Evolutionary conservation across 2,113 vertebrate species (phyloP), one percentile per base, ranked within the genome.

Genomic region (Chaetodon trifascialis): DNA sequence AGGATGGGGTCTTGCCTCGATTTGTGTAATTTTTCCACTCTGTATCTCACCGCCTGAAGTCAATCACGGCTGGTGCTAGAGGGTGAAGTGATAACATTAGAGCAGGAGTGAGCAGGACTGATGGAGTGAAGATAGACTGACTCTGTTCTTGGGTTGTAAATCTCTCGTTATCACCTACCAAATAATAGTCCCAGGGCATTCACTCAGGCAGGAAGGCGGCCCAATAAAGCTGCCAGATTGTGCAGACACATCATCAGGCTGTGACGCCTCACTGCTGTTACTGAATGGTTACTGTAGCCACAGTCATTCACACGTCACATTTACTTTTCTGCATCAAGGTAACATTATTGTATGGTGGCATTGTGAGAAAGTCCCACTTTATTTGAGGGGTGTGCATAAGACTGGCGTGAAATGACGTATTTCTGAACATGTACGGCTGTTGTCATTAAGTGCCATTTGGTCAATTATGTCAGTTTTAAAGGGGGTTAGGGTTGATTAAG

Each of bases 81-180:
- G 85, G 64, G 56, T 65, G 46, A 63, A 78, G 83, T 80, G 79
- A 91, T 80, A 82, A 76, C 77, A 67, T 84, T 56, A 82, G 21
- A 16, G 25, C 65, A 58, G 73, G 46, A 74, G 73, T 82, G 76
- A 76, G 73, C 11, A 51, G 82, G 86, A 84, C 21, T 87, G 82
- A 89, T 79, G 42, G 72, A 86, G 67, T 89, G 82, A 55, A 88
- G 86, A 89, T 80, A 87, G 83, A 90, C 73, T 74, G 76, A 85
- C 51, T 87, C 60, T 63, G 21, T 80, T 34, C 19, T 60, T 59
- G 36, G 23, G 78, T 73, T 77, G 67, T 93, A 94, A 95, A 94
- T 94, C 88, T 92, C 42, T 51, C 58, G 93, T 92, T 92, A 92
- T 94, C 89, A 88, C 90, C 87, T 47, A 79, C 69, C 73, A 80